Evolutionary conservation across 2,888 invertebrate species (phyloP).

Genomic region (Isoperla grammatica): DNA sequence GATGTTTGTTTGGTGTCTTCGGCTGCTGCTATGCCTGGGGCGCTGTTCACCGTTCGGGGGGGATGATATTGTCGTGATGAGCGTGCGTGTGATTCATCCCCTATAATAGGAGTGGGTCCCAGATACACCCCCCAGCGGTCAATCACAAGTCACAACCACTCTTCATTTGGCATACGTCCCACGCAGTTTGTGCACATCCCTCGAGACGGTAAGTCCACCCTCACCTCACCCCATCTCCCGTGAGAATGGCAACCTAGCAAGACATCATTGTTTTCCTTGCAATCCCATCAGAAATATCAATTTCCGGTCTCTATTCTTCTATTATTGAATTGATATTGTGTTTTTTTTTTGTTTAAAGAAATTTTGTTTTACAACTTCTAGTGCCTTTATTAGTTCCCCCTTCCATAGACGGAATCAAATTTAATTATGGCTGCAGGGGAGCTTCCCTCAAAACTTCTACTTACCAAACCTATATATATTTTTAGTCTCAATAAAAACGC

Average conservation of each 20-base stretch:
- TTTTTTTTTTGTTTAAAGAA: neutral
- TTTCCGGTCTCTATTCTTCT: neutral
- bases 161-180: constrained; percentile 15
- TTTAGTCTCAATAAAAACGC: constrained; percentile 13
- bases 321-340: constrained; percentile 3
- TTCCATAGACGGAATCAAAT: neutral
- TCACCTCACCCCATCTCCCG: neutral
- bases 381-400: constrained; percentile 1
- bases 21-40: neutral
- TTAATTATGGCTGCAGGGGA: constrained; percentile 5
- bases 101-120: constrained; percentile 1
- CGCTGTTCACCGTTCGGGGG: neutral
- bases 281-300: constrained; percentile 18
- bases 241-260: constrained; percentile 1
- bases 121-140: constrained; percentile 17
- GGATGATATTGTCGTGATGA: constrained; percentile 17
- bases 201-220: constrained; percentile 3
- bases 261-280: constrained; percentile 3
- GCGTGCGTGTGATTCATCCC: constrained; percentile 18
- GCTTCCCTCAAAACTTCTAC: too few relatives aligned
- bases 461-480: constrained; percentile 7
- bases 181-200: neutral
- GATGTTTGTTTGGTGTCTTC: constrained; percentile 21
- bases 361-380: constrained; percentile 2
- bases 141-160: constrained; percentile 21